Evolutionary conservation across 2,113 vertebrate genomes (phyloP).

Genomic region (Toxotes chatareus): DNA sequence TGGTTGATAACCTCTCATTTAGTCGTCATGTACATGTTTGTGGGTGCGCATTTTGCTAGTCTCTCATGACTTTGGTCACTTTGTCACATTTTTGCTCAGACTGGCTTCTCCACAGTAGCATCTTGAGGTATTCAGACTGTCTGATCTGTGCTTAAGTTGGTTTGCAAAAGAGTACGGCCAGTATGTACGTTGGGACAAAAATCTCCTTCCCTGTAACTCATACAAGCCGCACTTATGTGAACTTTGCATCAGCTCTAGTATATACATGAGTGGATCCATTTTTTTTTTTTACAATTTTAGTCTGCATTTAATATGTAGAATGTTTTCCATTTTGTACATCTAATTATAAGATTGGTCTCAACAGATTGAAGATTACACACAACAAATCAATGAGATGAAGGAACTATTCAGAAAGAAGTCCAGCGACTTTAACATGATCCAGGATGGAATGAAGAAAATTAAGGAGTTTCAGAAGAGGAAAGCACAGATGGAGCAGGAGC

Average conservation of each 20-base stretch:
- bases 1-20: constrained; percentile 76
- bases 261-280: not conserved
- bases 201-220: constrained; percentile 40
- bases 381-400: constrained; percentile 84
- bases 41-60: constrained; percentile 70
- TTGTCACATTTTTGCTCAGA: constrained; percentile 69
- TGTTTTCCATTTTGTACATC: not conserved
- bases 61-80: constrained; percentile 78
- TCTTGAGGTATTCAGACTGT: constrained; percentile 68
- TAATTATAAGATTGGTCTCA: constrained; percentile 37
- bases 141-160: constrained; percentile 61
- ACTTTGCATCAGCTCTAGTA: constrained; percentile 37
- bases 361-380: constrained; percentile 80
- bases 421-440: constrained; percentile 85
- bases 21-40: constrained; percentile 75
- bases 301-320: not conserved
- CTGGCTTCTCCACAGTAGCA: constrained; percentile 75
- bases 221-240: constrained; percentile 53
- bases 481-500: constrained; percentile 87
- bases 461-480: constrained; percentile 87
- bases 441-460: constrained; percentile 85
- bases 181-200: constrained; percentile 53
- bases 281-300: not conserved
- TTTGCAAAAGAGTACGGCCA: constrained; percentile 54
- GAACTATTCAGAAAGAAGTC: constrained; percentile 83